Evolutionary conservation across 2,113 vertebrate species (phyloP).

Genomic region (Columba livia): DNA sequence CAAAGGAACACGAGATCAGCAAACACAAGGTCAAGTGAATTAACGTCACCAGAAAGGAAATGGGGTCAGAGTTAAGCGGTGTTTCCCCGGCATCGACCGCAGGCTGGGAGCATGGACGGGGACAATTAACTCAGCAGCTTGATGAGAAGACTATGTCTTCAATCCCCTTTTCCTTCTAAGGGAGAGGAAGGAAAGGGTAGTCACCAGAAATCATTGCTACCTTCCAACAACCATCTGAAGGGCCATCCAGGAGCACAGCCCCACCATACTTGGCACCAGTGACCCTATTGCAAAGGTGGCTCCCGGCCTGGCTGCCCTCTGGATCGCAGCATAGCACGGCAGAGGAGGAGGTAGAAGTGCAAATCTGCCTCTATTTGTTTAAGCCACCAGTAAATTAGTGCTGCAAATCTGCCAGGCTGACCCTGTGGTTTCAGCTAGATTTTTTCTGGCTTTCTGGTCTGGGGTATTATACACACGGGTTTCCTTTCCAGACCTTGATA

Average conservation of each 20-base stretch:
- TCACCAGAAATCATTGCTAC: not conserved
- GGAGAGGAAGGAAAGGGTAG: not conserved
- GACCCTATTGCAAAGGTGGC: not conserved
- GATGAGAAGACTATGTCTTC: not conserved
- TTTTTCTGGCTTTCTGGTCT: slow-evolving; percentile 50
- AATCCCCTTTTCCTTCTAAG: not conserved
- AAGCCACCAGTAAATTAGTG: not conserved
- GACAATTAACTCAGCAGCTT: slow-evolving; percentile 32
- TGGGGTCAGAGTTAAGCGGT: not conserved
- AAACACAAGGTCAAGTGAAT: not conserved
- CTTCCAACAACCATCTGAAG: not conserved
- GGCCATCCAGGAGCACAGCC: not conserved
- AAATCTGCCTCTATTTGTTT: not conserved
- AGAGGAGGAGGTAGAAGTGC: not conserved
- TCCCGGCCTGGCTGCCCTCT: not conserved
- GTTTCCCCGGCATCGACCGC: not conserved
- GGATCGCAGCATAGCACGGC: not conserved
- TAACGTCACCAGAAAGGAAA: not conserved
- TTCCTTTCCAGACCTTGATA: slow-evolving; percentile 48
- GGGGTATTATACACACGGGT: slow-evolving; percentile 13
- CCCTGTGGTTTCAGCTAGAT: slow-evolving; percentile 28
- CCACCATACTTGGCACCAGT: accelerated
- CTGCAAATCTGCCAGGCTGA: slow-evolving; percentile 31
- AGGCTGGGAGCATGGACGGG: not conserved
- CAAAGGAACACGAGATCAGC: not conserved